Evolutionary conservation across 1,140 invertebrate species (phyloP), one percentile per base, ranked within the genome.

Genomic region (Rhagoletis pomonella): DNA sequence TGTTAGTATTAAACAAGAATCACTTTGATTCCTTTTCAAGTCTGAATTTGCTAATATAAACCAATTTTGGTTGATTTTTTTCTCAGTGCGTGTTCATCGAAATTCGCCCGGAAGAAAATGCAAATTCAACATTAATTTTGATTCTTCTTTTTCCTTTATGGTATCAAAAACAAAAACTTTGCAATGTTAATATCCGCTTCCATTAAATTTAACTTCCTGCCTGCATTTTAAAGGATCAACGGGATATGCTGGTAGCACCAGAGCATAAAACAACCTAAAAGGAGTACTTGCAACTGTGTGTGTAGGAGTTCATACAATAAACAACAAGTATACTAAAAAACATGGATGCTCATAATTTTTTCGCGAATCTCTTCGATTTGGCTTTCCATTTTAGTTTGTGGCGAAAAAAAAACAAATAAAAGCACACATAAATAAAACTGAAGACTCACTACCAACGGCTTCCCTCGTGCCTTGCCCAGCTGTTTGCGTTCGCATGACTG

Each of bases 181-280:
- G 17, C 73, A n/a, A 55, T 50, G n/a, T 50, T 81, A 81, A 81
- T 81, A 81, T 81, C 73, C 73, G 73, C 47, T 81, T 81, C 73
- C 73, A 81, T 81, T 81, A 81, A 81, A 55, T 81, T 81, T 81
- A 50, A 55, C 73, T 81, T 81, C 73, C 73, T 81, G 73, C 47
- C 47, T 81, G 73, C 47, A 81, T 81, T 55, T 67, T 50, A 55
- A 81, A 81, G 73, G 47, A 81, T 81, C 73, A 81, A 81, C 73
- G 50, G 73, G 73, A 81, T 81, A 81, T 81, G 44, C 19, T 19
- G 47, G 73, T 42, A 55, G 17, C n/a, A 55, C 73, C 47, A 81
- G n/a, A 19, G 47, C 42, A 14, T 10, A 81, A 44, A n/a, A 47
- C 12, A 73, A 73, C 42, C 39, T 73, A 4, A 73, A 55, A 55